phyloP scores from a whole-genome alignment of 2,113 vertebrate species.

The Jaculus jaculus region DNA sequence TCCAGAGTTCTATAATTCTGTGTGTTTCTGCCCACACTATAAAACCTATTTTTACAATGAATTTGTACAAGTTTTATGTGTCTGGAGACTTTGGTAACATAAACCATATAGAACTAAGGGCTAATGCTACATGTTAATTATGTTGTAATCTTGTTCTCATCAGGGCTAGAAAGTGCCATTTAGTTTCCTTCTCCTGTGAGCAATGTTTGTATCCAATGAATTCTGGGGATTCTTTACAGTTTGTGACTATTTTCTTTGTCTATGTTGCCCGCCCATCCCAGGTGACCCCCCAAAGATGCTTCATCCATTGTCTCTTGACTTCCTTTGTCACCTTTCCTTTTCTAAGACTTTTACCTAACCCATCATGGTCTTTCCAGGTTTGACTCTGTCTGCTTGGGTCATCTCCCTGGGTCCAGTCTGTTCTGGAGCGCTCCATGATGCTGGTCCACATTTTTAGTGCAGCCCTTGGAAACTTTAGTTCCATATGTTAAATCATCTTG shows the following conservation, averaged over 20 bases:
- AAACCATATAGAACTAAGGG: not conserved
- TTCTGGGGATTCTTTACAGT: not conserved
- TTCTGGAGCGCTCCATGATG: not conserved
- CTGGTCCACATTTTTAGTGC: not conserved
- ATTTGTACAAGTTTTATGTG: not conserved
- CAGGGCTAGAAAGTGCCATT: not conserved
- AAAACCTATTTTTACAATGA: not conserved
- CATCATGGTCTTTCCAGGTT: not conserved
- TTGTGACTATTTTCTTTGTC: not conserved
- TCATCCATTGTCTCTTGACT: not conserved
- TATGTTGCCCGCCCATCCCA: not conserved
- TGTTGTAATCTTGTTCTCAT: not conserved
- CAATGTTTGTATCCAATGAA: not conserved
- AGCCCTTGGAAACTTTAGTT: not conserved
- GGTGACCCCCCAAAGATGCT: not conserved
- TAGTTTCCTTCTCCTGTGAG: not conserved
- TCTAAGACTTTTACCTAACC: not conserved
- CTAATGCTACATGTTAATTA: not conserved
- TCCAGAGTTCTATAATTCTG: not conserved
- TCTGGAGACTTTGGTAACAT: not conserved
- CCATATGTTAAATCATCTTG: not conserved
- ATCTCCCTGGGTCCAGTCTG: not conserved
- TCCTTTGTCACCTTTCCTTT: not conserved
- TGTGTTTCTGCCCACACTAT: not conserved
- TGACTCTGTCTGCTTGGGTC: not conserved